These are phyloP conservation scores for Vanessa tameamea DNA, from an alignment of 1,140 invertebrate genomes.

Conservation along the genomic window DNA sequence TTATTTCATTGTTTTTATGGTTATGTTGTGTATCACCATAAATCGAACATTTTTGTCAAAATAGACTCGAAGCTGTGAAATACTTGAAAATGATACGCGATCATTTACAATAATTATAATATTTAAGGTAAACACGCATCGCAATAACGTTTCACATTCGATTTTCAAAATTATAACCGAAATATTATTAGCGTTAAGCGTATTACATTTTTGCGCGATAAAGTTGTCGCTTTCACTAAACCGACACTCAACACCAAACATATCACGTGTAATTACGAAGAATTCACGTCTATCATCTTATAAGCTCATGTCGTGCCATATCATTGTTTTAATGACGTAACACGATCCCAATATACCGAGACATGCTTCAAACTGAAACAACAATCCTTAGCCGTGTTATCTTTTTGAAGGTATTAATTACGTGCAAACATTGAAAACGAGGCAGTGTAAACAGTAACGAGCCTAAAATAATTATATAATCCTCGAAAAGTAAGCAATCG, in stretches of 20 bases:
- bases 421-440: conserved; percentile 35
- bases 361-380: conserved; percentile 26
- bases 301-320: conserved; percentile 13
- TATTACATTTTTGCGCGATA: not conserved
- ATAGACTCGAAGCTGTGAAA: too few species aligned
- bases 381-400: conserved; percentile 35
- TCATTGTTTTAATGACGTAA: conserved; percentile 31
- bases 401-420: conserved; percentile 50
- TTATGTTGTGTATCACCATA: too few species aligned
- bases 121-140: too few species aligned
- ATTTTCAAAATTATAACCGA: too few species aligned
- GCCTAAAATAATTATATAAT: conserved; percentile 38
- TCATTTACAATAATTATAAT: too few species aligned
- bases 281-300: conserved; percentile 13
- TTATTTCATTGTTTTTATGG: too few species aligned
- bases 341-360: conserved; percentile 17
- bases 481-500: conserved; percentile 34
- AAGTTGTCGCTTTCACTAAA: not conserved
- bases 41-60: too few species aligned
- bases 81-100: too few species aligned
- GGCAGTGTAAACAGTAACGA: conserved; percentile 32
- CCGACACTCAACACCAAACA: not conserved
- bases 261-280: not conserved
- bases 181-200: not conserved
- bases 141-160: too few species aligned